Conservation (phyloP, 1,140 invertebrate species). For the Acromyrmex heyeri region DNA sequence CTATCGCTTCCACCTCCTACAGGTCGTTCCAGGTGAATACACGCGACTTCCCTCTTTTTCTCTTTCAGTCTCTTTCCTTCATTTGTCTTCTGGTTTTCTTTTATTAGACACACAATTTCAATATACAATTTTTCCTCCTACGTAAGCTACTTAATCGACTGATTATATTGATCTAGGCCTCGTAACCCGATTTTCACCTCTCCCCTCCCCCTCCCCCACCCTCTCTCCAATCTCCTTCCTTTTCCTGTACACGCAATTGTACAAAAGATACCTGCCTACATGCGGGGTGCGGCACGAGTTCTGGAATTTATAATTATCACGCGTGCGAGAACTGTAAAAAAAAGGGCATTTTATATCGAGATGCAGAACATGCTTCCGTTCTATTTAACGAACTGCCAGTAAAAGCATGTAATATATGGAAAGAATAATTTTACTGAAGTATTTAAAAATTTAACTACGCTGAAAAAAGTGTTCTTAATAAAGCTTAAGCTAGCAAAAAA, state of each 20-base stretch:
- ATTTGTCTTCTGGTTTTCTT: not conserved
- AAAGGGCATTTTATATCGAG: not conserved
- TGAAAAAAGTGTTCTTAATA: too few relatives aligned
- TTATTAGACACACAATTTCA: not conserved
- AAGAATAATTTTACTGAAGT: too few relatives aligned
- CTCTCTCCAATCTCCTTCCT: not conserved
- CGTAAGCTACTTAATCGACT: not conserved
- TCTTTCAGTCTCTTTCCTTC: not conserved
- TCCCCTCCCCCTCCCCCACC: too few relatives aligned
- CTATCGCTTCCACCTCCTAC: constrained; percentile 50
- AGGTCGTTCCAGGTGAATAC: constrained; percentile 69
- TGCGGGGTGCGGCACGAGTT: not conserved
- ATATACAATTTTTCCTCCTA: not conserved
- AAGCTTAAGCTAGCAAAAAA: too few relatives aligned
- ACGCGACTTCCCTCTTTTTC: constrained; percentile 62
- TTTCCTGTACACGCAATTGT: not conserved
- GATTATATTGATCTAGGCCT: constrained; percentile 4
- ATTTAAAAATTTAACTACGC: too few relatives aligned
- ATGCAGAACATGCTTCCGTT: constrained; percentile 4
- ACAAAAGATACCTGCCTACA: not conserved
- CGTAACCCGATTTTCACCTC: constrained; percentile 11
- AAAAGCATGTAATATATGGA: not conserved
- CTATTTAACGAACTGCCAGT: not conserved
- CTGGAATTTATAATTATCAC: constrained; percentile 18
- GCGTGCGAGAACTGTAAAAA: not conserved